Conservation (phyloP, 2,113 vertebrate species). For the Bos javanicus region DNA sequence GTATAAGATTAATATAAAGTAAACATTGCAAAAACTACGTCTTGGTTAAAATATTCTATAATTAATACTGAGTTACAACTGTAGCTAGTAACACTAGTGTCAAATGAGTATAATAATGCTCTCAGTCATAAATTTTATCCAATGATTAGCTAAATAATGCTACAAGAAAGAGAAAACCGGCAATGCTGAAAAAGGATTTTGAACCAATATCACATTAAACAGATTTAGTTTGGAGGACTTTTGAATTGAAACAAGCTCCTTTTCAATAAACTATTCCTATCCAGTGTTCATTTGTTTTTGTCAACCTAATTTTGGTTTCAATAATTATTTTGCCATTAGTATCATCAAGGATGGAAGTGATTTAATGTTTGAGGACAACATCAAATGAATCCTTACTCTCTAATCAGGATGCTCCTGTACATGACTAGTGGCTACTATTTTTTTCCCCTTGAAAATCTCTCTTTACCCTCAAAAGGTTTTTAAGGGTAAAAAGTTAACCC, state of each 20-base stretch:
- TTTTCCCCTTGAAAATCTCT: background rate
- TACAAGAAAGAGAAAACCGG: conserved; percentile 35
- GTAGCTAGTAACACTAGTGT: conserved; percentile 34
- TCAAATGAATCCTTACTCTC: conserved; percentile 19
- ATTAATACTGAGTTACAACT: conserved; percentile 72
- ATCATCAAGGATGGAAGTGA: conserved; percentile 15
- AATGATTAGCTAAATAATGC: conserved; percentile 15
- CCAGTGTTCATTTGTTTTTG: conserved; percentile 24
- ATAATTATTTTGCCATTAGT: conserved; percentile 45
- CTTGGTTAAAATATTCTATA: conserved; percentile 69
- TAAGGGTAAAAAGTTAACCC: background rate
- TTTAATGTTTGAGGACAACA: conserved; percentile 20
- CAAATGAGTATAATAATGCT: conserved; percentile 50
- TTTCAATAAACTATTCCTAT: conserved; percentile 34
- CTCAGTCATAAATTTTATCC: conserved; percentile 47
- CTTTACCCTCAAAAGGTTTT: background rate
- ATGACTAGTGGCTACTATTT: background rate
- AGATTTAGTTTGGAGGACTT: conserved; percentile 31
- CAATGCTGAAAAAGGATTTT: conserved; percentile 11
- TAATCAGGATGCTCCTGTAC: background rate
- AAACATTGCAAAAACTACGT: conserved; percentile 39
- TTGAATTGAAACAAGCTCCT: conserved; percentile 27
- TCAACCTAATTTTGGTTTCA: conserved; percentile 17
- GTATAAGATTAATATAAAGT: conserved; percentile 51
- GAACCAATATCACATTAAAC: background rate